Evolutionary conservation across 2,888 invertebrate genomes (phyloP).

Genomic region (Drosophila dives): DNA sequence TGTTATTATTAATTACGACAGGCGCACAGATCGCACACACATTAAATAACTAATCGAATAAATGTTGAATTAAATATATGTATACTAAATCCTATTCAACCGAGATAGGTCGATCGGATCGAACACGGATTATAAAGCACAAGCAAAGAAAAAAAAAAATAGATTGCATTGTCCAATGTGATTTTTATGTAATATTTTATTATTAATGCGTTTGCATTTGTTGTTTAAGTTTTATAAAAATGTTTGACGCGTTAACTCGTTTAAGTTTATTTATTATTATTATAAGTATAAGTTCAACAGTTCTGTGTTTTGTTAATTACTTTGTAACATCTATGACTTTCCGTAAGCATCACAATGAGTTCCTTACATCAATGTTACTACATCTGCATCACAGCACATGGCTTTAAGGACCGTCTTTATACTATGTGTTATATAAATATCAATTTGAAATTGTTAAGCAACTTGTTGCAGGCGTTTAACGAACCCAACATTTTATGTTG

Average conservation of each 20-base stretch:
- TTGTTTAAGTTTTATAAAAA: constrained; percentile 66
- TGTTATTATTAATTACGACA: constrained; percentile 36
- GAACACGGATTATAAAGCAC: constrained; percentile 31
- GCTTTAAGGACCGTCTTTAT: constrained; percentile 38
- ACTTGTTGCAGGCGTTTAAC: constrained; percentile 4
- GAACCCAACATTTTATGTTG: constrained; percentile 17
- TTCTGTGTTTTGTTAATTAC: constrained; percentile 66
- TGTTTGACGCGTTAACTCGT: constrained; percentile 60
- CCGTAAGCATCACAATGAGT: constrained; percentile 64
- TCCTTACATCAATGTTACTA: constrained; percentile 70
- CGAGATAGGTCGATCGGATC: constrained; percentile 22
- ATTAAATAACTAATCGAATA: constrained; percentile 72
- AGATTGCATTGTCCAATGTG: constrained; percentile 32
- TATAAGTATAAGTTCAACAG: constrained; percentile 39
- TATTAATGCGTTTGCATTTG: constrained; percentile 65
- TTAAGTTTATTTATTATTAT: constrained; percentile 74
- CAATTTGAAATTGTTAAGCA: constrained; percentile 52
- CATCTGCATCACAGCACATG: constrained; percentile 38
- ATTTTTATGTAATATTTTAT: constrained; percentile 30
- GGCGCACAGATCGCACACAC: constrained; percentile 36
- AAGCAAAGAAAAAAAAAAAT: constrained; percentile 11
- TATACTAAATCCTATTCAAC: constrained; percentile 55
- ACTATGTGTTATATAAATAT: constrained; percentile 53
- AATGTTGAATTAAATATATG: constrained; percentile 76
- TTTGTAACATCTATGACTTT: constrained; percentile 54